Base-by-base conservation (phyloP, 2,797 vertebrate species). In the Harpagifer antarcticus region DNA sequence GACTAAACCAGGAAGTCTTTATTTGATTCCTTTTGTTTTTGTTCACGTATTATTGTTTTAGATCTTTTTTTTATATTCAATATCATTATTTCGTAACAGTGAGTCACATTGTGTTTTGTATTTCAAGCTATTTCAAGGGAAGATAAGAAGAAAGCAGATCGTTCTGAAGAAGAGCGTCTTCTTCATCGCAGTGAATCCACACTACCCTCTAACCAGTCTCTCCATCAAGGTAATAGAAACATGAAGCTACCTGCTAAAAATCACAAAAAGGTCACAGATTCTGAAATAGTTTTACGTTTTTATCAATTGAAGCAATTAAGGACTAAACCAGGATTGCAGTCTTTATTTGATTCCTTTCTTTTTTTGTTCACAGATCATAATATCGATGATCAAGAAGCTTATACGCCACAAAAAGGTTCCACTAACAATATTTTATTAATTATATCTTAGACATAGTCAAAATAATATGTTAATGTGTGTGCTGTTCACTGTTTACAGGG, bases 91-190 rank as follows among this genome's bases (percentile, higher is more conserved):
- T 33, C 27, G 45, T 49, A 11, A 5, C 15, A 1, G 3, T 31
- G 13, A 50, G 11, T 44, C 10, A 20, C 6, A 16, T 37, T 48
- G 15, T 16, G 43, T 54, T 68, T 50, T 42, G 10, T 23, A 19
- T 72, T 57, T 73, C 1, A 64, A 53, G 66, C 17, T 56, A 14
- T 83, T 72, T 73, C 58, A 47, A 42, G 0, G 0, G 9, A 9
- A 17, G 23, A 15, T 14, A 0, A 14, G 5, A 43, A 2, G 11
- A 4, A n/a, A 11, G 16, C 13, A 14, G 4, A 0, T 0, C 7
- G 1, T 5, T 9, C 43, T 0, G 16, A 57, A 52, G 4, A 0
- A 0, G 0, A 0, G 1, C 0, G 0, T 42, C 27, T 83, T 0
- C 73, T 15, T 0, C 33, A 6, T 37, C 5, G 43, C 3, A 42